Base-by-base conservation (phyloP, 1,140 invertebrate genomes). In the Cyclina sinensis region DNA sequence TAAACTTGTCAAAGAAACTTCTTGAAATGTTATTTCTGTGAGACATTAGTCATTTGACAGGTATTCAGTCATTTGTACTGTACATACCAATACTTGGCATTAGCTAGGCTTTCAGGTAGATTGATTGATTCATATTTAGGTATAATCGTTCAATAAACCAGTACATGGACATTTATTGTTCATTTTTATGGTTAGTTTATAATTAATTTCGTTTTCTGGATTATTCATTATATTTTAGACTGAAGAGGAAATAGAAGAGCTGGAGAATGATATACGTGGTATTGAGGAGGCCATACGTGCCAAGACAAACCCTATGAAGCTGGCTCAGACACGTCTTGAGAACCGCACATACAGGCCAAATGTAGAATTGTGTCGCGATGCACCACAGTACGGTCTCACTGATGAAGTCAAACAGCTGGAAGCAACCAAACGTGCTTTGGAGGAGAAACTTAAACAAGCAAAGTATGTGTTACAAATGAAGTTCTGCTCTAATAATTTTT, bases 281-380 rank as follows among this genome's bases (percentile, higher is more conserved):
- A 83, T 96, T 18, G 94, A 95, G 82, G 94, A 95, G 65, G 91
- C 95, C 11, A 95, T 96, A 84, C 83, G 93, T 46, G 95, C 92
- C 54, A 96, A 95, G 91, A 94, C 91, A 39, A 92, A 93, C 59
- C 94, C 94, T 30, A 95, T 92, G 86, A 96, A 96, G 90, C 91
- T 96, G 73, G 95, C 95, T 70, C 94, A 96, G 89, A 96, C 95
- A 4, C 91, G 96, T 59, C 92, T 96, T 37, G 95, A 96, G 91
- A 96, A 96, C 90, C 86, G 96, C 74, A 96, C 95, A 11, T 95
- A 95, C 89, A 90, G 95, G 70, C 97, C 97, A 21, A 97, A 97
- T 39, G 97, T 97, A 78, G 98, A 98, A 94, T 94, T 98, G 48
- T 98, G 97, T 30, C 94, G 97, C 18, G 98, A 99, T 95, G 97